A percentile compares a stretch with the other conserved stretches of the same genome.
These are phyloP conservation scores for Lacerta agilis DNA, from an alignment of 2,797 vertebrate species.

Conservation along the genomic window DNA sequence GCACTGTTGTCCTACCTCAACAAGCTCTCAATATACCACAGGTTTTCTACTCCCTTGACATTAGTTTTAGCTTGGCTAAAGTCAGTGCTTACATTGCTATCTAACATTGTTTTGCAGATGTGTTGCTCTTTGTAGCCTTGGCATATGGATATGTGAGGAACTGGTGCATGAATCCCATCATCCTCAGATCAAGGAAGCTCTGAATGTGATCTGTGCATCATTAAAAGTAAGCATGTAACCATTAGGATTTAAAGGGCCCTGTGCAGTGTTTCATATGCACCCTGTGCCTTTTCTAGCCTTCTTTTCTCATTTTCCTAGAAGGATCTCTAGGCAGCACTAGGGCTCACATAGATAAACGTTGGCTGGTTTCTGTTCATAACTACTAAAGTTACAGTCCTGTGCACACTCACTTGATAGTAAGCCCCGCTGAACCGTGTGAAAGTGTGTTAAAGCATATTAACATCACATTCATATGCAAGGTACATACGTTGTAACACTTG, in stretches of 20 bases:
- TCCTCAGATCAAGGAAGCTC: constrained; percentile 95
- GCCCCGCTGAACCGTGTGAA: background rate
- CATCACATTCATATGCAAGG: background rate
- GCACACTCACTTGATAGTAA: background rate
- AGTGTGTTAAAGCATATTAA: background rate
- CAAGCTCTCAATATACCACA: background rate
- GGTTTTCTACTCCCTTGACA: background rate
- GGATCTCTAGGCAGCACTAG: too few relatives aligned
- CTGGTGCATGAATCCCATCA: constrained; percentile 91
- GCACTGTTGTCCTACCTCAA: background rate
- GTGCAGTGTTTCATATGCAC: background rate
- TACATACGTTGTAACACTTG: too few relatives aligned
- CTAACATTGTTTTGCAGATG: constrained; percentile 81
- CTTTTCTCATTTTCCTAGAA: background rate
- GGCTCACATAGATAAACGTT: too few relatives aligned
- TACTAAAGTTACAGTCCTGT: too few relatives aligned
- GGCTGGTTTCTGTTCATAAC: too few relatives aligned
- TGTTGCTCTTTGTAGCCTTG: constrained; percentile 96
- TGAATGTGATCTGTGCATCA: constrained; percentile 97
- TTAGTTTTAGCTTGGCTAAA: background rate
- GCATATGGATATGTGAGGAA: constrained; percentile 98
- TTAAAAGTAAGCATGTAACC: constrained; percentile 86
- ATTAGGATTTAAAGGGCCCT: background rate
- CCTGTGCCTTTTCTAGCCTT: background rate
- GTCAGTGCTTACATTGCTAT: constrained; percentile 31